Base-by-base conservation (phyloP, 2,797 vertebrate species). In the Sebastes vulpes region DNA sequence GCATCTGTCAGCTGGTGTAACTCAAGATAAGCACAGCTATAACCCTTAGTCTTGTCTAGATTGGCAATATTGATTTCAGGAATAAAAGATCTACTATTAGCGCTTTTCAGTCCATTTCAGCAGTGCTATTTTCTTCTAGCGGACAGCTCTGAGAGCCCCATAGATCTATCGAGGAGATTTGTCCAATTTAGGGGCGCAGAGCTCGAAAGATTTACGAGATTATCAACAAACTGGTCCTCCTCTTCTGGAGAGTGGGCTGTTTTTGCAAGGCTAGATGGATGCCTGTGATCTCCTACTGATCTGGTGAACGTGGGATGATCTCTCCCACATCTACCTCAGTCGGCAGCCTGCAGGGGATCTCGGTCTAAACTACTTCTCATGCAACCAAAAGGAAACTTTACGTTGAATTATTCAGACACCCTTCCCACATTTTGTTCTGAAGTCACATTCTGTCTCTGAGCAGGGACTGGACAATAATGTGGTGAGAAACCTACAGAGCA, bases 181-280 rank as follows among this genome's bases (percentile, higher is more conserved):
- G 32, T n/a, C 75, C 64, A 50, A 18, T 86, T 48, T 71, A 20
- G 53, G 63, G 63, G 10, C 5, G 1, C 29, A 26, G 65, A 70
- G 48, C 56, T 82, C 63, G 65, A 52, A 66, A 82, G 79, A 82
- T 89, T 85, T 72, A 72, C 7, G 26, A 74, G 79, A 86, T 87
- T 72, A 84, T 74, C 35, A 77, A 35, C 59, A 77, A 82, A 61
- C 20, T 65, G 18, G 3, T 52, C 6, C 48, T 16, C 59, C 20
- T 72, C 4, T 81, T 31, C 58, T 70, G 20, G 29, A 57, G 25
- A 71, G 38, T 54, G 42, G 64, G 59, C 54, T 64, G 4, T 74
- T 31, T 76, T 64, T 38, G 28, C 21, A 42, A 18, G 9, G 31
- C 16, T 42, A 14, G 20, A 50, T 46, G 23, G 50, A 82, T 32